Base-by-base conservation (phyloP, 2,797 vertebrate genomes). In the Enoplosus armatus region DNA sequence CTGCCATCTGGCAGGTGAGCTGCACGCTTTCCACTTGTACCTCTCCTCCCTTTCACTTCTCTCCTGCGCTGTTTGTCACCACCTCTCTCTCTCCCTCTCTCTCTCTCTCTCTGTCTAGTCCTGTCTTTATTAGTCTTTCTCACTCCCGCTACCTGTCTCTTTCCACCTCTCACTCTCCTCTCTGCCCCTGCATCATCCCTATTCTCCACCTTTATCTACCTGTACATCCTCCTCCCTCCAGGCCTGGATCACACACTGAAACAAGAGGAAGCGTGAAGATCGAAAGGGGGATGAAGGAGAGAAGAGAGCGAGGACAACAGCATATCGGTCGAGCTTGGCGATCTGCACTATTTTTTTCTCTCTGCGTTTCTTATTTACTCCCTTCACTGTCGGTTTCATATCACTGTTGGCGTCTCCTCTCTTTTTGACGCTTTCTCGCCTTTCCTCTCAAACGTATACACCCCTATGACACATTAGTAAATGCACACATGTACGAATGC, bases 1-100 rank as follows among this genome's bases (percentile, higher is more conserved):
- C 85, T 76, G 83, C 93, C 94, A 92, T 94, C 94, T 94, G 94
- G 90, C 89, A 92, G 91, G 90, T 93, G 91, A 92, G 89, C 84
- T 65, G 87, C 85, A 87, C 58, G 18, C 75, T 84, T 89, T 82
- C 85, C 81, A 82, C 85, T 79, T 81, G 69, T 83, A 76, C 82
- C 63, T 86, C 84, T 82, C 78, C 85, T 87, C 88, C 69, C 75
- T 84, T 68, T 78, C 76, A 56, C 76, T 74, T 80, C 80, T 83
- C 70, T 79, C 85, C 83, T 81, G 59, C 72, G 15, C 65, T 79
- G 31, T 71, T 69, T 83, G 56, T 67, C 70, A 60, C 22, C 66
- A 55, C 56, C 65, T 69, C 64, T 45, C 67, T 29, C 29, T 16
- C 60, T 68, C 65, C 64, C 54, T 61, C 8, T 78, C 45, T 67